phyloP scores from a whole-genome alignment of 2,797 vertebrate genomes.

The Pseudocheirus occidentalis region DNA sequence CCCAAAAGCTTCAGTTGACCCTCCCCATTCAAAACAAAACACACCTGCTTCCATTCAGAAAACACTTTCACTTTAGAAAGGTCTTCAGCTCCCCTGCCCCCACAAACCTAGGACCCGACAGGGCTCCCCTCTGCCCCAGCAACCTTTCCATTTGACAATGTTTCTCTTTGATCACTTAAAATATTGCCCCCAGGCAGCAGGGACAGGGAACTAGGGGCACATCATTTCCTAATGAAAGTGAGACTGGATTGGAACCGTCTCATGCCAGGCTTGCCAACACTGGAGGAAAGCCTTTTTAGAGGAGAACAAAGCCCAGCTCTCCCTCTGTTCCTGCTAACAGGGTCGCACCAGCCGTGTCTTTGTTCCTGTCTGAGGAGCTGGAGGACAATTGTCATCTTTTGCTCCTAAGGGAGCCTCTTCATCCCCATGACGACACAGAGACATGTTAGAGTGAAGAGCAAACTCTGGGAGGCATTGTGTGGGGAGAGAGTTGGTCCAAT shows the following conservation, averaged over 20 bases:
- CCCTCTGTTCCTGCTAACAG: background rate
- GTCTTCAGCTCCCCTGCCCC: too few relatives aligned
- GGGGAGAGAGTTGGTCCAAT: background rate
- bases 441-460: background rate
- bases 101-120: rapidly evolving
- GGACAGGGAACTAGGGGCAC: background rate
- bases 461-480: background rate
- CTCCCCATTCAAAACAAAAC: background rate
- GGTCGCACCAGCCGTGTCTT: background rate
- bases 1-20: background rate
- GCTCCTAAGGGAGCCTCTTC: background rate
- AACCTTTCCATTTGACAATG: too few relatives aligned
- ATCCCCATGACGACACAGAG: background rate
- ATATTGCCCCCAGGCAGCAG: background rate
- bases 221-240: background rate
- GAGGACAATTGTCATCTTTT: background rate
- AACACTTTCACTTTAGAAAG: background rate
- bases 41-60: background rate
- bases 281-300: background rate
- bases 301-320: background rate
- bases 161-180: background rate
- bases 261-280: background rate
- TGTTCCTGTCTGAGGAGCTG: background rate
- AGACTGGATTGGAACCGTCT: background rate
- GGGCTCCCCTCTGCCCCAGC: background rate